A percentile compares a stretch with the other conserved stretches of the same genome.
phyloP scores from a whole-genome alignment of 1,140 invertebrate genomes.

The Lucilia sericata region DNA sequence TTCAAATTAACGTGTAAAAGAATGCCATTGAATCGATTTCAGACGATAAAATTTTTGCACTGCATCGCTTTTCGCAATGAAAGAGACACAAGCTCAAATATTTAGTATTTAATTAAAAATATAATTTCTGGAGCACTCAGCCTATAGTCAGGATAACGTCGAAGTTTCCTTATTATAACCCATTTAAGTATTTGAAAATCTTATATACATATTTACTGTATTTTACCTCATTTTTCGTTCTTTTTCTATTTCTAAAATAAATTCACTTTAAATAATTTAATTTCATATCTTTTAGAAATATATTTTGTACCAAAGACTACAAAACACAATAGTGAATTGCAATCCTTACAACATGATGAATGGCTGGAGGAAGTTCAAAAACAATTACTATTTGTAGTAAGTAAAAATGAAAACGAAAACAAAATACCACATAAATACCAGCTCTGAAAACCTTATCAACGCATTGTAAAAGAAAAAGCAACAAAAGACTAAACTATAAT shows the following conservation, averaged over 20 bases:
- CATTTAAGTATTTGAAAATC: no score
- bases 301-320: conserved; percentile 62
- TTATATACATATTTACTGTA: not conserved
- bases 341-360: conserved; percentile 58
- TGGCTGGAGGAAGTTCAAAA: conserved; percentile 64
- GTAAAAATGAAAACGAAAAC: conserved; percentile 45
- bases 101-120: no score
- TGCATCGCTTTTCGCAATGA: no score
- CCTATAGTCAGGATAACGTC: no score
- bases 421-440: not conserved
- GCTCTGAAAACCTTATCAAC: not conserved
- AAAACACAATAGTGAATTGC: conserved; percentile 53
- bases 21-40: no score
- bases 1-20: no score
- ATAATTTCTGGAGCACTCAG: no score
- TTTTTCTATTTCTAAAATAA: not conserved
- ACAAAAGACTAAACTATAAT: not conserved
- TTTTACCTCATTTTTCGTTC: no score
- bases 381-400: conserved; percentile 64
- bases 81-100: no score
- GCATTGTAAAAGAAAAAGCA: not conserved
- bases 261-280: conserved; percentile 18
- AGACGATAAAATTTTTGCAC: no score
- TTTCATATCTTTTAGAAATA: conserved; percentile 52
- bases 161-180: no score